Evolutionary conservation across 1,140 invertebrate species (phyloP).

Genomic region (Gonatopus flavifemur): DNA sequence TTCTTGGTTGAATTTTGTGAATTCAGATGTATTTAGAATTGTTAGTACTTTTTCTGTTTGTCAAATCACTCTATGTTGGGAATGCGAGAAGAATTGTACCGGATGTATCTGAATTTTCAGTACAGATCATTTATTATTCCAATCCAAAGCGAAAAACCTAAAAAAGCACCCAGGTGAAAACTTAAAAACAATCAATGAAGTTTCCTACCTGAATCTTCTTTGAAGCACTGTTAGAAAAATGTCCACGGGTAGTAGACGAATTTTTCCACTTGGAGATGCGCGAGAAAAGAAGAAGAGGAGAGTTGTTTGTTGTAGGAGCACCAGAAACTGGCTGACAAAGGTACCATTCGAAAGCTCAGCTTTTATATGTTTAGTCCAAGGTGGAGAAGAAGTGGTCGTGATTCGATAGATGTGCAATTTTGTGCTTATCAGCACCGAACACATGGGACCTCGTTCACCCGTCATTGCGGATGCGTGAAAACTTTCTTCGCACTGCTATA

Average conservation of each 20-base stretch:
- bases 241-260: neutral
- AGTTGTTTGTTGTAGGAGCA: conserved; percentile 15
- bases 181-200: neutral
- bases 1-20: too few relatives aligned
- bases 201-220: neutral
- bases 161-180: neutral
- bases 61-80: too few relatives aligned
- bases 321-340: conserved; percentile 33
- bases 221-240: neutral
- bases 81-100: too few relatives aligned
- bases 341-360: conserved; percentile 6
- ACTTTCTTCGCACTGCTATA: conserved; percentile 15
- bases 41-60: too few relatives aligned
- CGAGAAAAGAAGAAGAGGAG: conserved; percentile 1
- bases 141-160: neutral
- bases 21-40: too few relatives aligned
- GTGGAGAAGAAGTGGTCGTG: conserved; percentile 21
- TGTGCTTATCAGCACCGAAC: conserved; percentile 49
- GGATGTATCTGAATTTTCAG: too few relatives aligned
- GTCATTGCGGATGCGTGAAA: conserved; percentile 29
- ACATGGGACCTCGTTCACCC: conserved; percentile 43
- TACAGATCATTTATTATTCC: neutral
- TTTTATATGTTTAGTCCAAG: too few relatives aligned
- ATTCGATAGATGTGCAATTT: conserved; percentile 53
- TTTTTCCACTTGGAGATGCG: too few relatives aligned